Evolutionary conservation across 2,888 invertebrate species (phyloP).

Genomic region (Seira sanloemensis): DNA sequence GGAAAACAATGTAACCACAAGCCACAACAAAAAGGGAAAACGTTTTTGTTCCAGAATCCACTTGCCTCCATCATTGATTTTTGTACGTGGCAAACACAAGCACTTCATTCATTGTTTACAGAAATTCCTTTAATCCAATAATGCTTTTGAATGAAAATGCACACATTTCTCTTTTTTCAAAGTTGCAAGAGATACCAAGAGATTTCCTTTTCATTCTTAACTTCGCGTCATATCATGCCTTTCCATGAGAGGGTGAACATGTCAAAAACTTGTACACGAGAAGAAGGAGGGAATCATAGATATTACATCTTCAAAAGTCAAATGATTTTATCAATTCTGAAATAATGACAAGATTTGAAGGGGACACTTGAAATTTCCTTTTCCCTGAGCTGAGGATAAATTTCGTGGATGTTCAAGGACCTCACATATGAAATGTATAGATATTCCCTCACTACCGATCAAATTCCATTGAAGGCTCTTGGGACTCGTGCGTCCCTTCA

Average conservation of each 20-base stretch:
- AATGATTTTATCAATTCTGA: not conserved
- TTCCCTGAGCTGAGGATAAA: not conserved
- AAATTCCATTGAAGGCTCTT: conserved; percentile 59
- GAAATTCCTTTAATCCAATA: not conserved
- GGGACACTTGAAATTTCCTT: not conserved
- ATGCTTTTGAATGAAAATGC: not conserved
- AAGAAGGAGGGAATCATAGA: too few relatives aligned
- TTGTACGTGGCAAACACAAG: not conserved
- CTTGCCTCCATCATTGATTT: conserved; percentile 5
- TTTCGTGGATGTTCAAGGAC: conserved; percentile 14
- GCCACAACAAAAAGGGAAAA: conserved; percentile 13
- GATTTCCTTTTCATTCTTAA: not conserved
- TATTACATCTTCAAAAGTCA: conserved; percentile 3
- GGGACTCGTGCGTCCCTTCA: conserved; percentile 69
- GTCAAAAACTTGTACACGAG: not conserved
- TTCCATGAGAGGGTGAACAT: not conserved
- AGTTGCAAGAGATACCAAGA: not conserved
- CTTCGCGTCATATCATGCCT: not conserved
- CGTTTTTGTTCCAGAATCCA: not conserved
- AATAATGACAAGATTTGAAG: not conserved
- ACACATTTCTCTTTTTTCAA: not conserved
- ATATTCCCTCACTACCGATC: not conserved
- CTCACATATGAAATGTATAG: conserved; percentile 24
- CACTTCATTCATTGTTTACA: conserved; percentile 38
- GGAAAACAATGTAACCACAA: not conserved